These are phyloP conservation scores for Aythya baeri DNA, from an alignment of 2,113 vertebrate genomes.

Conservation along the genomic window DNA sequence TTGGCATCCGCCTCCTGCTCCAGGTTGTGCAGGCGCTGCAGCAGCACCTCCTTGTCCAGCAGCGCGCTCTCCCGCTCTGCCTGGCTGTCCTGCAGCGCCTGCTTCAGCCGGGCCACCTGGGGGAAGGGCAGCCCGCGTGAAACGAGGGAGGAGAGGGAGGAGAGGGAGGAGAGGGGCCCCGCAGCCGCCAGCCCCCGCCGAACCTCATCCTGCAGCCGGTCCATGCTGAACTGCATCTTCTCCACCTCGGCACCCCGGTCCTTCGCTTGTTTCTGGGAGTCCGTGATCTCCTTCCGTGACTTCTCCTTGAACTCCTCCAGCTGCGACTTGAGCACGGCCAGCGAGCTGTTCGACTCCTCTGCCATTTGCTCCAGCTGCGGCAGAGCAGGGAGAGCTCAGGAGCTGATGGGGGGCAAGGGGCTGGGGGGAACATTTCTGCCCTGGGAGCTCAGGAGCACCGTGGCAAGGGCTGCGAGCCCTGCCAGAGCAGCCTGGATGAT, in stretches of 20 bases:
- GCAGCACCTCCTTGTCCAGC: constrained; percentile 89
- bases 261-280: constrained; percentile 85
- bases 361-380: constrained; percentile 83
- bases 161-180: neutral
- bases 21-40: constrained; percentile 86
- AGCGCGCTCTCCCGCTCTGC: constrained; percentile 84
- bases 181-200: rapidly evolving
- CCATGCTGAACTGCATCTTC: constrained; percentile 74
- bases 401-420: rapidly evolving
- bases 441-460: neutral
- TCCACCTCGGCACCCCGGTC: constrained; percentile 85
- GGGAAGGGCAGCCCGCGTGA: rapidly evolving
- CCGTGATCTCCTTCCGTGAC: constrained; percentile 85
- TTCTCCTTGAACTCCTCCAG: constrained; percentile 91
- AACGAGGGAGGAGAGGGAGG: rapidly evolving
- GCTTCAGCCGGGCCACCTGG: constrained; percentile 86
- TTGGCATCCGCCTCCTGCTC: constrained; percentile 85
- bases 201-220: constrained; percentile 90
- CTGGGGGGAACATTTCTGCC: neutral
- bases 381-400: neutral
- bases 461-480: rapidly evolving
- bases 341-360: constrained; percentile 77
- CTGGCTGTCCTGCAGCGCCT: constrained; percentile 81
- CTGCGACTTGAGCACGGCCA: constrained; percentile 79
- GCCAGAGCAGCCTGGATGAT: neutral